Evolutionary conservation across 2,797 vertebrate species (phyloP), one percentile per base, ranked within the genome.

Genomic region (Manis javanica): DNA sequence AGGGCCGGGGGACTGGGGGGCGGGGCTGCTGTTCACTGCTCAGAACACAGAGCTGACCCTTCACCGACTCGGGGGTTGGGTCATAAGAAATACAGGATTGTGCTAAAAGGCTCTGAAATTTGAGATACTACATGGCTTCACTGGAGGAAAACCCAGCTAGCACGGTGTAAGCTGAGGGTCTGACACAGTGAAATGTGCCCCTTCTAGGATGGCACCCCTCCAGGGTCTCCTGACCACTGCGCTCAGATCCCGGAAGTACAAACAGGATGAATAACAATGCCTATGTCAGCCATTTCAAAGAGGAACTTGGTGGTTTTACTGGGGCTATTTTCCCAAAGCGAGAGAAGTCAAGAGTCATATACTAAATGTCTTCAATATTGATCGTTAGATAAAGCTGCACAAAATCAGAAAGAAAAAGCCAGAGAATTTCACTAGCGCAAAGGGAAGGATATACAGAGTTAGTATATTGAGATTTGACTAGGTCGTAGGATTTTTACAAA

Each of bases 361-460:
- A 57, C 39, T 74, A 94, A 71, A 57, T 87, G 90, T 82, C 96
- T 96, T 91, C 81, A 87, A 57, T 94, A 96, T 78, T 72, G 87
- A 95, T 91, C 85, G 75, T 69, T 90, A 84, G 90, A 85, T 94
- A 91, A 87, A 95, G 91, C 94, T 83, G 64, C 39, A 72, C 23
- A 81, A 61, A 94, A 93, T 78, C 77, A 82, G 63, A 83, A 75
- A 95, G 75, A 61, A 69, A 85, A 84, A 57, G 86, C 74, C 8
- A 46, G 74, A 31, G 84, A 81, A 71, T 91, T 79, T 96, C 16
- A 63, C 57, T 9, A 13, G 91, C 71, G 64, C 66, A 83, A 82
- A 95, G 86, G 87, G 79, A 88, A 96, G 55, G 63, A 26, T 39
- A 86, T 21, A 87, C 59, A 59, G 55, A 87, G 90, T 51, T 61